Conservation (phyloP, 2,888 invertebrate genomes). For the Trissolcus brochymenae region DNA sequence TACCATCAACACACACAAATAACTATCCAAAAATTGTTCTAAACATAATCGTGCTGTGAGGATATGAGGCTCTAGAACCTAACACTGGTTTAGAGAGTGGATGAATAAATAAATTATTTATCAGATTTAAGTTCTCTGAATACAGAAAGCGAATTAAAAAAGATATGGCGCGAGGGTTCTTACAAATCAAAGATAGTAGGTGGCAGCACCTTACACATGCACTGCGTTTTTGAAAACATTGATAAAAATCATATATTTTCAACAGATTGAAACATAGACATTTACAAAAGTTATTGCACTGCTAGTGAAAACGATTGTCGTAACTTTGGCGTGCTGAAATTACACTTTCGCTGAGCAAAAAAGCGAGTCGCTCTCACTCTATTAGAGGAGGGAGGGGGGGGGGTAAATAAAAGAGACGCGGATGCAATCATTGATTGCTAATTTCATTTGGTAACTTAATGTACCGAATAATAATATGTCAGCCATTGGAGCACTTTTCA, state of each 20-base stretch:
- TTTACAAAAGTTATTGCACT: slow-evolving; percentile 44
- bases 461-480: slow-evolving; percentile 73
- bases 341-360: slow-evolving; percentile 64
- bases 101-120: too few relatives aligned
- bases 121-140: too few relatives aligned
- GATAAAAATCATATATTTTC: background rate
- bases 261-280: slow-evolving; percentile 31
- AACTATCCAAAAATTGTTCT: too few relatives aligned
- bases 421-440: slow-evolving; percentile 70
- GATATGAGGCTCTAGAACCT: too few relatives aligned
- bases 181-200: background rate
- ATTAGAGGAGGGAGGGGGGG: slow-evolving; percentile 1
- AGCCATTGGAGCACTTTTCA: slow-evolving; percentile 70
- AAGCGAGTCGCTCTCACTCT: slow-evolving; percentile 11
- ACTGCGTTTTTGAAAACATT: too few relatives aligned
- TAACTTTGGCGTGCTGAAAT: slow-evolving; percentile 65
- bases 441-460: slow-evolving; percentile 75
- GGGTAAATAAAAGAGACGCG: slow-evolving; percentile 33
- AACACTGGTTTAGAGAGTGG: too few relatives aligned
- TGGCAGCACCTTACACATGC: background rate
- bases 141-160: too few relatives aligned
- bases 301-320: slow-evolving; percentile 56
- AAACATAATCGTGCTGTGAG: too few relatives aligned
- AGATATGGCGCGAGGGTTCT: too few relatives aligned
- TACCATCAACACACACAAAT: too few relatives aligned